These are phyloP conservation scores for Erynnis tages DNA, from an alignment of 2,888 invertebrate species.

Conservation along the genomic window DNA sequence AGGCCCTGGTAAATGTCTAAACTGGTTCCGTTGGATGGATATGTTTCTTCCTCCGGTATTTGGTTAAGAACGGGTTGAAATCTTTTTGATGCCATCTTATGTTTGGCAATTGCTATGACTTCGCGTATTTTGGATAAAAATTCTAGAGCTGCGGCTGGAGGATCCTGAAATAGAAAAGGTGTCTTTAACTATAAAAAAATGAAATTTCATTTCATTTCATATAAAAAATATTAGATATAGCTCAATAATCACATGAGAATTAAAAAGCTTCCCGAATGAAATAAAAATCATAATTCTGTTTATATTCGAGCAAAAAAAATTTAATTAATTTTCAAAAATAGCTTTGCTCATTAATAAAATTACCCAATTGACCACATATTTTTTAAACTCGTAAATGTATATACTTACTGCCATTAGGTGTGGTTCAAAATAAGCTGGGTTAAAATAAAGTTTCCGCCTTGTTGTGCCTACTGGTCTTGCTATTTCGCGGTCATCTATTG, in stretches of 20 bases:
- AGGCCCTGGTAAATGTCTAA: constrained; percentile 71
- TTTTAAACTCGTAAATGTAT: too few species aligned
- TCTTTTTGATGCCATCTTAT: constrained; percentile 91
- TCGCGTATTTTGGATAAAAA: constrained; percentile 94
- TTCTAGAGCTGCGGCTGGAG: constrained; percentile 94
- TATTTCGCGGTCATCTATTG: constrained; percentile 87
- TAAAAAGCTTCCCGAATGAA: too few species aligned
- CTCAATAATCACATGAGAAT: too few species aligned
- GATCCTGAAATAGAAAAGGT: constrained; percentile 84
- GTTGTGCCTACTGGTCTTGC: constrained; percentile 86
- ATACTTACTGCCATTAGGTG: constrained; percentile 87
- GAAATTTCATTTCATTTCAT: too few species aligned
- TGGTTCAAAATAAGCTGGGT: constrained; percentile 95
- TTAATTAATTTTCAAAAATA: too few species aligned
- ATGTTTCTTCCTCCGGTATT: constrained; percentile 90
- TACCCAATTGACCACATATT: too few species aligned
- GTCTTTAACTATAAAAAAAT: too few species aligned
- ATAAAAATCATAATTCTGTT: too few species aligned
- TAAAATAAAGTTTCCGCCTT: constrained; percentile 91
- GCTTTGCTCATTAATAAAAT: too few species aligned
- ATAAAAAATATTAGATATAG: too few species aligned
- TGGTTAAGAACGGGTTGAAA: constrained; percentile 89
- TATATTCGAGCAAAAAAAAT: too few species aligned
- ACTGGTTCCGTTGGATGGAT: constrained; percentile 70
- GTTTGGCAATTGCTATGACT: constrained; percentile 94